Base-by-base conservation (phyloP, 2,797 vertebrate genomes). In the Anabacerthia variegaticeps region DNA sequence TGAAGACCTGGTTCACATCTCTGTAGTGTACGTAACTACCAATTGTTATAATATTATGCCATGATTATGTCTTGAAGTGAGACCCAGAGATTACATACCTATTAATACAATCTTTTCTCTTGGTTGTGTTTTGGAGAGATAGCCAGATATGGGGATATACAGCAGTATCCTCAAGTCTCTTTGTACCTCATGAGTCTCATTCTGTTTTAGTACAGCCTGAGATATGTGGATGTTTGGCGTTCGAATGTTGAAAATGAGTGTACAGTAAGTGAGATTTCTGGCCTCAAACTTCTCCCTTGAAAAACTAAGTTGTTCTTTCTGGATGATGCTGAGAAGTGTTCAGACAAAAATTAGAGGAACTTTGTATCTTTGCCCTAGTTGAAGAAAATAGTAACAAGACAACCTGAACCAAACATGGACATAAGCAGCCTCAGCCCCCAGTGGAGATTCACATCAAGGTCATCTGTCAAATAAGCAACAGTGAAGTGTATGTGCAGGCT, bases 361-460 rank as follows among this genome's bases (percentile, higher is more conserved):
- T 73, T 81, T 87, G 71, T 80, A 95, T 68, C 88, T 94, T 96
- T 97, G 95, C 80, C 94, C 84, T 62, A 55, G 34, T 84, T 92
- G 67, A 95, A 92, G 90, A 95, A 96, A 96, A 95, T 93, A 97
- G 93, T 69, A 94, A 91, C 91, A 86, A 66, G 61, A 91, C 75
- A 94, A 92, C 89, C 78, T 96, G 95, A 92, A 91, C 92, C 92
- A 95, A 95, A 93, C 81, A 96, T 74, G 96, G 86, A 88, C 59
- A 92, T 88, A 44, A 86, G 58, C 37, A 82, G 96, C 68, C 74
- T 92, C 84, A 97, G 54, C 46, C 51, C 84, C 92, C 87, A 92
- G 95, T 93, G 88, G 85, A 95, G 72, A 94, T 88, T 93, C 95
- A 81, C 79, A 90, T 59, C 85, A 74, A 73, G 88, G 87, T 83